phyloP scores from a whole-genome alignment of 2,113 vertebrate species.

The Tachuris rubrigastra region DNA sequence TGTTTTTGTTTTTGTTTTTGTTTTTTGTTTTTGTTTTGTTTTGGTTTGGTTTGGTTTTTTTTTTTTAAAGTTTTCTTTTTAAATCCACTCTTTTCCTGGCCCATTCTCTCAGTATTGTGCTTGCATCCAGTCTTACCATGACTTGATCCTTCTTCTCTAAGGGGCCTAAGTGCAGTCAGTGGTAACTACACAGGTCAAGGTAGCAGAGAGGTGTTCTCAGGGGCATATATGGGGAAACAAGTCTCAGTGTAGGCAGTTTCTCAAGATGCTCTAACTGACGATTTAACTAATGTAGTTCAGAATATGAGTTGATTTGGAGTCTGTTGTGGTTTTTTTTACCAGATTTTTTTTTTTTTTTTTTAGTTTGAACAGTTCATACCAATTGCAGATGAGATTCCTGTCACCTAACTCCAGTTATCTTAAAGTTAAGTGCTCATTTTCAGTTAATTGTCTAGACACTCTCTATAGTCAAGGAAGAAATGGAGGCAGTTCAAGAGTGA shows the following conservation, averaged over 20 bases:
- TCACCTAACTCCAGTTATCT: not conserved
- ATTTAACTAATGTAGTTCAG: not conserved
- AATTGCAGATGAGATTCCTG: not conserved
- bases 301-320: not conserved
- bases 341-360: not conserved
- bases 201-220: not conserved
- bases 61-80: not conserved
- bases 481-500: not conserved
- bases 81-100: not conserved
- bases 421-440: not conserved
- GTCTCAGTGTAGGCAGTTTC: not conserved
- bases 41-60: too few species aligned
- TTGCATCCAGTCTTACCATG: not conserved
- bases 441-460: constrained; percentile 22
- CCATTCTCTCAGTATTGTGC: not conserved
- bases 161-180: not conserved
- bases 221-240: not conserved
- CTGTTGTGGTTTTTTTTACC: not conserved
- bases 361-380: not conserved
- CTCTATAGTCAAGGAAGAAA: not conserved
- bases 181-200: not conserved
- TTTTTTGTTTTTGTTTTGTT: too few species aligned
- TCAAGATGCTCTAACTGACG: not conserved
- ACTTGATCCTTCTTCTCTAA: not conserved
- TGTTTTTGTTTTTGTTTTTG: too few species aligned